Evolutionary conservation across 2,888 invertebrate species (phyloP), one percentile per base, ranked within the genome.

Genomic region (Sericinus montela): DNA sequence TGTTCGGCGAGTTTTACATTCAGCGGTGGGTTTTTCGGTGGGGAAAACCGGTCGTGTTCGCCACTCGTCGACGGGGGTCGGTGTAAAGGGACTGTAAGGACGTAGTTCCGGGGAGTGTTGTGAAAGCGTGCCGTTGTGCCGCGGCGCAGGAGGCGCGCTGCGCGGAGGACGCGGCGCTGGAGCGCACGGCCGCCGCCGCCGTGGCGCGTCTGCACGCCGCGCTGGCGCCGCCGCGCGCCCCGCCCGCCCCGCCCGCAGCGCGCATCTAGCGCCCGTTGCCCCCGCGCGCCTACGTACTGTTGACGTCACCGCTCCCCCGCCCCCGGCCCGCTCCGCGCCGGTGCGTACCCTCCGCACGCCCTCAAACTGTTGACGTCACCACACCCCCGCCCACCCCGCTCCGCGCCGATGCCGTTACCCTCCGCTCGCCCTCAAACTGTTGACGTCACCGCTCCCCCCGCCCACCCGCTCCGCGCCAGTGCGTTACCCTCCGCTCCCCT

Each of bases 111-210:
- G n/a, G n/a, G n/a, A n/a, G n/a, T n/a, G n/a, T n/a, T n/a, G n/a
- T n/a, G n/a, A n/a, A n/a, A n/a, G n/a, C n/a, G n/a, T n/a, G n/a
- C n/a, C n/a, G n/a, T 5, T 2, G n/a, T 1, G 6, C 13, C 7
- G 4, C 13, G 19, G 23, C n/a, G n/a, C 36, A 96, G 94, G 93
- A 94, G 61, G 98, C 97, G 11, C 90, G 89, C 2, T 97, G 98
- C 67, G 88, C 91, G 0, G 94, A 93, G 30, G 30, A 30, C 30
- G 95, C 94, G 61, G 89, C 90, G 0, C 90, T 98, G 30, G 93
- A 95, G 63, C 95, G 96, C 71, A 93, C 94, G 54, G 94, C 98
- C 1, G 93, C 94, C 64, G 95, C 96, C 0, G 96, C 97, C 0
- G 93, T 98, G 23, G 91, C 91, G 29, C 95, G 97, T 72, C 86